Evolutionary conservation across 1,140 invertebrate species (phyloP), one percentile per base, ranked within the genome.

Genomic region (Orius insidiosus): DNA sequence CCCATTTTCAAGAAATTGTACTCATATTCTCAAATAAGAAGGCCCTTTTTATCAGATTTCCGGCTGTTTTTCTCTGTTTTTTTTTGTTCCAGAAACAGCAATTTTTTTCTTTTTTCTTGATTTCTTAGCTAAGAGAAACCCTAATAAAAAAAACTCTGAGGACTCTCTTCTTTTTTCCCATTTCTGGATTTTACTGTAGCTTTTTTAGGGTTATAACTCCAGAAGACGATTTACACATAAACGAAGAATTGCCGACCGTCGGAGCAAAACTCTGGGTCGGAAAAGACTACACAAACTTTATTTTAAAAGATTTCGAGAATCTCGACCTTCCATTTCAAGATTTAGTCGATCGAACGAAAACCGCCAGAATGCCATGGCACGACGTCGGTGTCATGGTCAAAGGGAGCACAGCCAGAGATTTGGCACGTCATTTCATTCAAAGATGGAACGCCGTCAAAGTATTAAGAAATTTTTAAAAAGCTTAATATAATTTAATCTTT

Each of bases 281-380:
- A 30, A 96, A 98, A 64, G 94, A 98, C 63, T 98, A 98, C 59
- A 80, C 79, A 4, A 98, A 98, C 66, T 97, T 96, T 61, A 95
- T 98, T 54, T 80, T 90, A n/a, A 95, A 96, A 64, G 94, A 98
- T 65, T 95, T 96, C 63, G 76, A 77, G 48, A 80, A 90, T 64
- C 68, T 94, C 19, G 82, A 97, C 55, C 71, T 76, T 48, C 94
- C 93, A 1, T 95, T 81, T 69, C 73, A 66, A 75, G 90, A 96
- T 72, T 70, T 86, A 38, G 80, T 95, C 15, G 85, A 95, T 59
- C 69, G 92, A 33, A 75, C 72, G 31, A 78, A 73, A 1, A 92
- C 83, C 6, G 90, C 93, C 0, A 69, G 94, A 54, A 97, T 97
- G 92, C 94, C 94, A 2, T 98, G 94, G 94, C 93, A 98, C 59